Evolutionary conservation across 2,888 invertebrate species (phyloP).

Genomic region (Tachina lurida): DNA sequence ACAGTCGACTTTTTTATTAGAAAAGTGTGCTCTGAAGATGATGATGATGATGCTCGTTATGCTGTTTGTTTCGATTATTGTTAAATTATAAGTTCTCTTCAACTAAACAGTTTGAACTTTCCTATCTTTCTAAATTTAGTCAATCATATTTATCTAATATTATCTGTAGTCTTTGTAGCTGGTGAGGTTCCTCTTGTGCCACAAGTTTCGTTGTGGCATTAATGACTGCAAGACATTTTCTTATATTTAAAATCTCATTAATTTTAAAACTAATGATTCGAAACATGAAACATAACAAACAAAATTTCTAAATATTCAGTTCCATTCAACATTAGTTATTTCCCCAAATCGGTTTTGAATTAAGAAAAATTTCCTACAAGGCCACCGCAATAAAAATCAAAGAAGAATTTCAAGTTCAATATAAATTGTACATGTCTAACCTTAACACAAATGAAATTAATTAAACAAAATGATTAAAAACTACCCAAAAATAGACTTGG

Average conservation of each 20-base stretch:
- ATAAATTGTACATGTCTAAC: slow-evolving; percentile 16
- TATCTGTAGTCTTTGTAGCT: too few species aligned
- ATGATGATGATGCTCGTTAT: too few species aligned
- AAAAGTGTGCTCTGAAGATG: too few species aligned
- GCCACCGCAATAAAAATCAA: slow-evolving; percentile 42
- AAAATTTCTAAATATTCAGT: not conserved
- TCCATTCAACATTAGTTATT: slow-evolving; percentile 45
- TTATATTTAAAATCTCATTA: slow-evolving; percentile 43
- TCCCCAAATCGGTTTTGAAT: slow-evolving; percentile 47
- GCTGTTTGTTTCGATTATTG: too few species aligned
- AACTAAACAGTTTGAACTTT: too few species aligned
- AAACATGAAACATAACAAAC: slow-evolving; percentile 1
- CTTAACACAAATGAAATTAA: slow-evolving; percentile 34
- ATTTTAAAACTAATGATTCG: slow-evolving; percentile 48
- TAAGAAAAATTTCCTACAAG: slow-evolving; percentile 59
- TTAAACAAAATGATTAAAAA: slow-evolving; percentile 42
- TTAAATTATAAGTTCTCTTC: too few species aligned
- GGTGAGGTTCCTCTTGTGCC: too few species aligned
- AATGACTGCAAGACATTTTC: not conserved
- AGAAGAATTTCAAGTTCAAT: slow-evolving; percentile 56
- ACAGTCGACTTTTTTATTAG: too few species aligned
- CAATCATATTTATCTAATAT: too few species aligned
- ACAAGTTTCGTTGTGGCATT: too few species aligned
- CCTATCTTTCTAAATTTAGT: too few species aligned
- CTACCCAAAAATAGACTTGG: not conserved